Evolutionary conservation across 1,140 invertebrate genomes (phyloP).

Genomic region (Drosophila baimaii): DNA sequence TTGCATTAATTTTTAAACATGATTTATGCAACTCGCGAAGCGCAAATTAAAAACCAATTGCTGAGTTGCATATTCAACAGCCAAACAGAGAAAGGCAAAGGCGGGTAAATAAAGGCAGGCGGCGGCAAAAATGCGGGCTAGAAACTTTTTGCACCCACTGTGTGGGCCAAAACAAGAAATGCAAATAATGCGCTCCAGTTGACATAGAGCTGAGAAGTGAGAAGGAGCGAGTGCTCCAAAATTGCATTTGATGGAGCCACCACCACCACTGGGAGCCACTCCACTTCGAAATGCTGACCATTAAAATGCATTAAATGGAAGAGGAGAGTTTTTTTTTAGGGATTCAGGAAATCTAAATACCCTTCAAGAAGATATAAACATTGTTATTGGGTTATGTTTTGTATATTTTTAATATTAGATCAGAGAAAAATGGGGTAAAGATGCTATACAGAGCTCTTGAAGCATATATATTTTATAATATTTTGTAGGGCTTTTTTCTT

Average conservation of each 20-base stretch:
- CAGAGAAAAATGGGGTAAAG: not conserved
- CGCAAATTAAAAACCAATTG: conserved; percentile 71
- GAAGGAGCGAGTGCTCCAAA: conserved; percentile 37
- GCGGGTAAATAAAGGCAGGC: not conserved
- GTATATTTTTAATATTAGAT: not conserved
- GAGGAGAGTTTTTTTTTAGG: not conserved
- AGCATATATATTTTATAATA: no score
- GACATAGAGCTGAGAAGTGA: conserved; percentile 20
- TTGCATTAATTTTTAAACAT: conserved; percentile 76
- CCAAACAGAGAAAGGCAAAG: not conserved
- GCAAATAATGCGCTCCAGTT: conserved; percentile 65
- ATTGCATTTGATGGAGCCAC: conserved; percentile 63
- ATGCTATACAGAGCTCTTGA: no score
- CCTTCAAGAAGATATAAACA: not conserved
- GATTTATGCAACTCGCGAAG: conserved; percentile 66
- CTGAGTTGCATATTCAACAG: conserved; percentile 40
- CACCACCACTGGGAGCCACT: not conserved
- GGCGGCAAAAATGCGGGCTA: conserved; percentile 19
- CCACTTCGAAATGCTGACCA: conserved; percentile 16
- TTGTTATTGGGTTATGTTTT: not conserved
- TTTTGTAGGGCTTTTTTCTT: no score
- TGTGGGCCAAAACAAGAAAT: conserved; percentile 61
- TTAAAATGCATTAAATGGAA: conserved; percentile 51
- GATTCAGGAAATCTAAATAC: conserved; percentile 3
- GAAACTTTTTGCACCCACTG: conserved; percentile 53